These are phyloP conservation scores for Silurus aristotelis DNA, from an alignment of 2,797 vertebrate species.

Conservation along the genomic window DNA sequence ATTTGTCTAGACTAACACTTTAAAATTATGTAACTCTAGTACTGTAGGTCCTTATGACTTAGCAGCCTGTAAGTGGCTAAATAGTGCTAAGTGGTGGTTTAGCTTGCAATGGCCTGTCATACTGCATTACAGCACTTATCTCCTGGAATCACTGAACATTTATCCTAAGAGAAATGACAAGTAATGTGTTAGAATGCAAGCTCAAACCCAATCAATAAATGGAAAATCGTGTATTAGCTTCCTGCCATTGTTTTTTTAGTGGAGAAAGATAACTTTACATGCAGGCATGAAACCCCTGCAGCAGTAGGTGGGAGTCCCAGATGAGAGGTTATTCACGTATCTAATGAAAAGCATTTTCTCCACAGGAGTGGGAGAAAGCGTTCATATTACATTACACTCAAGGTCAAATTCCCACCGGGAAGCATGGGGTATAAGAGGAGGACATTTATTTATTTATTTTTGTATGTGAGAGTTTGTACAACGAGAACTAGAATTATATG, in stretches of 20 bases:
- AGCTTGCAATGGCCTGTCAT: background rate
- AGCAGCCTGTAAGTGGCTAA: background rate
- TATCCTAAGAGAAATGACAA: background rate
- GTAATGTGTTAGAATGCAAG: background rate
- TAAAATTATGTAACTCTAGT: background rate
- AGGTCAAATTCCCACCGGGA: constrained; percentile 45
- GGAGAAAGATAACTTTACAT: background rate
- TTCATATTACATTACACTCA: constrained; percentile 40
- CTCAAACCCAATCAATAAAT: background rate
- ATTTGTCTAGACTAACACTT: background rate
- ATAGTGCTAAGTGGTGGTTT: background rate
- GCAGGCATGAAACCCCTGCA: background rate
- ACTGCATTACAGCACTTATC: background rate
- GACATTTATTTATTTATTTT: background rate
- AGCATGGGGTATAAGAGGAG: background rate
- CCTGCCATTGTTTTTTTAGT: background rate
- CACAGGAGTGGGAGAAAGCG: constrained; percentile 18
- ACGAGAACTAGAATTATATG: background rate
- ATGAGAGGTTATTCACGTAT: background rate
- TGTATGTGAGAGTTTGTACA: background rate
- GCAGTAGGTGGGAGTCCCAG: background rate
- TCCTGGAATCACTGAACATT: background rate
- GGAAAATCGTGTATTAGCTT: background rate
- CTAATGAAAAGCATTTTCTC: constrained; percentile 36
- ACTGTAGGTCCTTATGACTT: background rate